A percentile compares a stretch with the other conserved stretches of the same genome.
Evolutionary conservation across 2,113 vertebrate genomes (phyloP).

Genomic region (Parus major): DNA sequence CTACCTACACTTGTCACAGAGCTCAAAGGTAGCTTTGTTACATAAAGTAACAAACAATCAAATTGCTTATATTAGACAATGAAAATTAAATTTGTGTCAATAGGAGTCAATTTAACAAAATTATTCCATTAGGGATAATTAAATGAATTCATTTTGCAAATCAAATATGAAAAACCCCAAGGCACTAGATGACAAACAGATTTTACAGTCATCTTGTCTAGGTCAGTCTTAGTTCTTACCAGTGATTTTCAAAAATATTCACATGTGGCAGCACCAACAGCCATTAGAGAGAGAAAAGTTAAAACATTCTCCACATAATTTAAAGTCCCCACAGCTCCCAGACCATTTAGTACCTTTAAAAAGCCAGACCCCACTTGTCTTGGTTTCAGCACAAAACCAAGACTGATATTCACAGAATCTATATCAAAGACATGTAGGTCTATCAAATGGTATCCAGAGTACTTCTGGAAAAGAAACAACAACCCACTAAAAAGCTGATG

Average conservation of each 20-base stretch:
- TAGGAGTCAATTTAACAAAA: background rate
- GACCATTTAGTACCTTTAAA: background rate
- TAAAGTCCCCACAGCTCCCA: background rate
- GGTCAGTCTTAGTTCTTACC: background rate
- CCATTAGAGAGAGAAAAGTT: background rate
- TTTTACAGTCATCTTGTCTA: background rate
- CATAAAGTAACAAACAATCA: background rate
- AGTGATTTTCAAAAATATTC: background rate
- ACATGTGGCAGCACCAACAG: background rate
- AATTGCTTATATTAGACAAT: background rate
- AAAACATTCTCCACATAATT: background rate
- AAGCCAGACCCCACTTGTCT: background rate
- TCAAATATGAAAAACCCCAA: background rate
- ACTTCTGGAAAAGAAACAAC: background rate
- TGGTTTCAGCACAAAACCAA: background rate
- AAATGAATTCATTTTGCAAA: slow-evolving; percentile 12
- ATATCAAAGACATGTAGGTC: fast-evolving
- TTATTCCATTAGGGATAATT: background rate
- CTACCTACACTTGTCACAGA: background rate
- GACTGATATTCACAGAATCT: background rate
- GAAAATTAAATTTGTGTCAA: background rate
- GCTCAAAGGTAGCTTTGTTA: background rate
- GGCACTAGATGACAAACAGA: background rate
- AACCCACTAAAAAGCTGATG: fast-evolving
- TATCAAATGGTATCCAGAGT: background rate